Percentiles rank a stretch among this genome's conserved stretches.
phyloP scores from a whole-genome alignment of 2,888 invertebrate genomes.

The Syrphus vitripennis region DNA sequence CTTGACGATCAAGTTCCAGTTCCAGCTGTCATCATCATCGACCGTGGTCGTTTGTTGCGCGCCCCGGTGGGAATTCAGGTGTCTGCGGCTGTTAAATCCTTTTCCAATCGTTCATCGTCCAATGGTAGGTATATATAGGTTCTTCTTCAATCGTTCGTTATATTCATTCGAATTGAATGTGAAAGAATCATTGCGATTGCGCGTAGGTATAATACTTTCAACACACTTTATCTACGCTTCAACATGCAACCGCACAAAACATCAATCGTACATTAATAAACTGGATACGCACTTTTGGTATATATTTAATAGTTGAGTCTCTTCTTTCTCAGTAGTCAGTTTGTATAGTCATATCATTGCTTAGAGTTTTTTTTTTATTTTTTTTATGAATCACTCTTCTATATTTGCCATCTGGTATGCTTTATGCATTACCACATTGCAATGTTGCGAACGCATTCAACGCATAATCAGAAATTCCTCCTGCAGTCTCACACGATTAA shows the following conservation, averaged over 20 bases:
- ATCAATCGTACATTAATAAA: constrained; percentile 5
- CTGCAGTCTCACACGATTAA: constrained; percentile 17
- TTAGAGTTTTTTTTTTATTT: not conserved
- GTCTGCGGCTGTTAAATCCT: constrained; percentile 61
- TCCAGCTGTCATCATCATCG: constrained; percentile 61
- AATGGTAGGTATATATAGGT: not conserved
- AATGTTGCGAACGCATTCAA: constrained; percentile 25
- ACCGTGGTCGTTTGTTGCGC: constrained; percentile 25
- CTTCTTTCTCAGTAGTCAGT: not conserved
- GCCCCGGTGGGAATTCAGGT: constrained; percentile 70
- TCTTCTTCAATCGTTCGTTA: constrained; percentile 36
- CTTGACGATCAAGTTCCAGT: constrained; percentile 61
- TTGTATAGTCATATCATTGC: not conserved
- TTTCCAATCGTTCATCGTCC: constrained; percentile 29
- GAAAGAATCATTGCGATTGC: not conserved
- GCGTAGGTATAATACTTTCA: not conserved
- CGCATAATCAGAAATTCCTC: constrained; percentile 23
- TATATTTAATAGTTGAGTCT: not conserved
- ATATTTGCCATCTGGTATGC: constrained; percentile 20
- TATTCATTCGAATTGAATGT: constrained; percentile 30
- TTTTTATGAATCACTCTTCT: constrained; percentile 13
- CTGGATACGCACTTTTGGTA: constrained; percentile 10
- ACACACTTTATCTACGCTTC: not conserved
- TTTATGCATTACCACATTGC: constrained; percentile 1
- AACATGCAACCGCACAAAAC: constrained; percentile 38